phyloP scores from a whole-genome alignment of 2,888 invertebrate genomes.

The Mythimna ferrago region DNA sequence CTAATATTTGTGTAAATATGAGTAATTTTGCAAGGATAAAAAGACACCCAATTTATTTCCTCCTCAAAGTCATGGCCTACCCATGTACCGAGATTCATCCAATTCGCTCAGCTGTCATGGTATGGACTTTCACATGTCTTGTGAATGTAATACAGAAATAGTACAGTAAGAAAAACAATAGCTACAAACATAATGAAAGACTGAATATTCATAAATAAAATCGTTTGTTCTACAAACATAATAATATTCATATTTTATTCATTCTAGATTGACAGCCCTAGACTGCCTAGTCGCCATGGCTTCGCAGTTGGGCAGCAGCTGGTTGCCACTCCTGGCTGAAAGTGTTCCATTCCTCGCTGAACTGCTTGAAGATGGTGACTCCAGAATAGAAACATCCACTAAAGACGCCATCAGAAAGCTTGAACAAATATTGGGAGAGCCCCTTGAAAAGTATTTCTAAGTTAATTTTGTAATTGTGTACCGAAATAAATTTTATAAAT shows the following conservation, averaged over 20 bases:
- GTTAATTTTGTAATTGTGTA: background rate
- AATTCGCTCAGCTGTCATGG: too few relatives aligned
- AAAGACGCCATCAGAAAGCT: slow-evolving; percentile 95
- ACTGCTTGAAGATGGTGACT: slow-evolving; percentile 97
- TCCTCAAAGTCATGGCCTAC: too few relatives aligned
- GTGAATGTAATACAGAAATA: too few relatives aligned
- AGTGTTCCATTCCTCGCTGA: slow-evolving; percentile 98
- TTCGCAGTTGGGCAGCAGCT: slow-evolving; percentile 96
- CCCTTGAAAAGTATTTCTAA: slow-evolving; percentile 96
- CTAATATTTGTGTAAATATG: too few relatives aligned
- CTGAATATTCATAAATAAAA: too few relatives aligned
- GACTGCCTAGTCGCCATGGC: slow-evolving; percentile 95
- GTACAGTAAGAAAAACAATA: too few relatives aligned
- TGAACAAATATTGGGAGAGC: slow-evolving; percentile 97
- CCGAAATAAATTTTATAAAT: background rate
- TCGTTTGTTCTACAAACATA: background rate
- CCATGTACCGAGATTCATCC: too few relatives aligned
- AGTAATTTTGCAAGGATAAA: too few relatives aligned
- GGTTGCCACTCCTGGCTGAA: slow-evolving; percentile 96
- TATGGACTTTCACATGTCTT: too few relatives aligned
- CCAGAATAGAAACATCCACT: slow-evolving; percentile 94
- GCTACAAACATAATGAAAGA: too few relatives aligned
- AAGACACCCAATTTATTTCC: too few relatives aligned
- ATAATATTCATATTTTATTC: background rate
- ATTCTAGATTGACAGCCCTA: slow-evolving; percentile 92